Conservation (phyloP, 2,797 vertebrate genomes). For the Myotis vivesi region DNA sequence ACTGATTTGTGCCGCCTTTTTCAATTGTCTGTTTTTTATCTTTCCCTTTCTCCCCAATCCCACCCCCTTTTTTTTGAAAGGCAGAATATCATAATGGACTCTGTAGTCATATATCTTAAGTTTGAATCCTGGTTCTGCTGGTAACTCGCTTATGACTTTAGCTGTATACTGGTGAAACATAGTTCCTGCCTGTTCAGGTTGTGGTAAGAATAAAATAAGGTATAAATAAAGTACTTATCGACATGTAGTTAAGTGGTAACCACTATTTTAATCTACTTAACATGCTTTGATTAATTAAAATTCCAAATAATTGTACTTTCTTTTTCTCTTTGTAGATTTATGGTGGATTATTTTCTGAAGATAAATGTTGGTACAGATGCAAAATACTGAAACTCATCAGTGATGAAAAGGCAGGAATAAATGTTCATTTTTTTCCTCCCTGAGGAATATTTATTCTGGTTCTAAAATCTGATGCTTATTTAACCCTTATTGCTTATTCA, state of each 20-base stretch:
- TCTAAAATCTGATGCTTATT: slow-evolving; percentile 38
- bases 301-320: background rate
- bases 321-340: slow-evolving; percentile 84
- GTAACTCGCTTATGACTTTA: background rate
- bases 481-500: slow-evolving; percentile 31
- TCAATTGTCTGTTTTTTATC: background rate
- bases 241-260: background rate
- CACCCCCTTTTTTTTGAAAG: background rate
- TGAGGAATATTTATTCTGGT: slow-evolving; percentile 37
- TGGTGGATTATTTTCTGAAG: slow-evolving; percentile 87
- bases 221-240: slow-evolving; percentile 22
- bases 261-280: slow-evolving; percentile 1
- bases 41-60: background rate
- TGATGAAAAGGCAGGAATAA: slow-evolving; percentile 83
- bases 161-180: background rate
- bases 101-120: background rate
- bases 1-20: background rate
- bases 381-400: slow-evolving; percentile 82
- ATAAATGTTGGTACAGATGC: slow-evolving; percentile 89
- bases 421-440: background rate
- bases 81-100: background rate
- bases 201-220: slow-evolving; percentile 14
- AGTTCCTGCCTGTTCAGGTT: background rate
- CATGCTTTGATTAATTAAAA: slow-evolving; percentile 39
- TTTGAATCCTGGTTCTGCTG: slow-evolving; percentile 43